phyloP scores from a whole-genome alignment of 2,113 vertebrate genomes.

The Mesitornis unicolor region DNA sequence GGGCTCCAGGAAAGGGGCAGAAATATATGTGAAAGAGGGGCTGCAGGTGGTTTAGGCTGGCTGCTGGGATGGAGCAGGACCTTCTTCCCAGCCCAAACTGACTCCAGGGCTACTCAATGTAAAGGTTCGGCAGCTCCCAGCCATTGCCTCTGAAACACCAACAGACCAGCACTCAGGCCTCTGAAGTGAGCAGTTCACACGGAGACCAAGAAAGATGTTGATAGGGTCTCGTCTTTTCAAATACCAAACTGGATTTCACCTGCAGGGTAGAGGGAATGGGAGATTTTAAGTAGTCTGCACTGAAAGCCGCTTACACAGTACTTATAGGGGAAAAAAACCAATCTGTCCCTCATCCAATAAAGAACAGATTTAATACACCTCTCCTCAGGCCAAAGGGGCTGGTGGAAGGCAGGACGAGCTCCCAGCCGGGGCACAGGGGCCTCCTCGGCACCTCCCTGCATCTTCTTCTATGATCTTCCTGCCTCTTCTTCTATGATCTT shows the following conservation, averaged over 20 bases:
- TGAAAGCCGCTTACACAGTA: not conserved
- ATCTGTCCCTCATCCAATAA: not conserved
- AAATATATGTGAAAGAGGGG: not conserved
- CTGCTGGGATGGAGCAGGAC: not conserved
- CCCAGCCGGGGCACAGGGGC: rapidly evolving
- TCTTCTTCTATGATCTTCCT: no score
- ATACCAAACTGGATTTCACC: not conserved
- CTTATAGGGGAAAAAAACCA: not conserved
- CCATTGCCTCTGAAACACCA: not conserved
- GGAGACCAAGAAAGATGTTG: not conserved
- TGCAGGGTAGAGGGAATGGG: not conserved
- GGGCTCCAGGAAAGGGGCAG: not conserved
- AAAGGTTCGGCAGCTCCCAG: not conserved
- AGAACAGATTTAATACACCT: not conserved
- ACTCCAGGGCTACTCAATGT: not conserved
- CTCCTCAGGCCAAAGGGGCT: not conserved
- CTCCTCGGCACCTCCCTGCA: not conserved
- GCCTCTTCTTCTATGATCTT: no score
- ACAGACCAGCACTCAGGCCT: not conserved
- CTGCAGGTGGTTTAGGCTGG: not conserved
- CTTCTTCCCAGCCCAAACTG: not conserved
- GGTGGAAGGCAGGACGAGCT: not conserved
- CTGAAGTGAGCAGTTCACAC: not conserved
- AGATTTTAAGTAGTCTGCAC: not conserved
- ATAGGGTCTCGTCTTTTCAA: not conserved